A percentile compares a stretch with the other conserved stretches of the same genome.
Evolutionary conservation across 2,113 vertebrate species (phyloP).

Genomic region (Carlito syrichta): DNA sequence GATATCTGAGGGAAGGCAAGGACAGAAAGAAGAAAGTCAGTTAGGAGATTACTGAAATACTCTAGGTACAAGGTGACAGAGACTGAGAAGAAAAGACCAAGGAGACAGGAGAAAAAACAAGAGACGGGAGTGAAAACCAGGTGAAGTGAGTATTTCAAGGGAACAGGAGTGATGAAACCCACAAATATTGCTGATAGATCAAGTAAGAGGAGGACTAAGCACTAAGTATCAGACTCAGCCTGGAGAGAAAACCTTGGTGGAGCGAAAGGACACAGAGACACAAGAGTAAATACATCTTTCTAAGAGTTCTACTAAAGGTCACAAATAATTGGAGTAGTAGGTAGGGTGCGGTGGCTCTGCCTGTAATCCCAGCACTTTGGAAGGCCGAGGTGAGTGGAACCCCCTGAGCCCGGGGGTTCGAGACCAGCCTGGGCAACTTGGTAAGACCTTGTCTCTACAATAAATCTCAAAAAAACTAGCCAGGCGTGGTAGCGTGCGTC

Average conservation of each 20-base stretch:
- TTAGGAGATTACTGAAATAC: not conserved
- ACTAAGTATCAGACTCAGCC: rapidly evolving
- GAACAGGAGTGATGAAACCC: not conserved
- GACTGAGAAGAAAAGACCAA: too few relatives aligned
- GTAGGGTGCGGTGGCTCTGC: too few relatives aligned
- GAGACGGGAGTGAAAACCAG: too few relatives aligned
- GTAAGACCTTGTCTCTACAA: too few relatives aligned
- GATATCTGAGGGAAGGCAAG: not conserved
- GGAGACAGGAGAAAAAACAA: not conserved
- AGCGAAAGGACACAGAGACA: rapidly evolving
- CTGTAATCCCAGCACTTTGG: too few relatives aligned
- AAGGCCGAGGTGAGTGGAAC: too few relatives aligned
- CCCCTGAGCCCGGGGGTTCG: too few relatives aligned
- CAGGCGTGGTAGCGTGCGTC: too few relatives aligned
- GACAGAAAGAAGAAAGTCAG: not conserved
- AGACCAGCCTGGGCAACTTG: too few relatives aligned
- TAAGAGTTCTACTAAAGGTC: not conserved
- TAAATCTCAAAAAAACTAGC: too few relatives aligned
- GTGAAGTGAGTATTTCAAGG: not conserved
- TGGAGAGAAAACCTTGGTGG: not conserved
- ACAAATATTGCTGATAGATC: not conserved
- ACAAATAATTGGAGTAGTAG: not conserved
- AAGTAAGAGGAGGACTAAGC: not conserved
- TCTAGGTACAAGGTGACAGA: not conserved
- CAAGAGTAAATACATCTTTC: not conserved